phyloP scores from a whole-genome alignment of 2,113 vertebrate species.

The Oxygymnocypris stewartii region DNA sequence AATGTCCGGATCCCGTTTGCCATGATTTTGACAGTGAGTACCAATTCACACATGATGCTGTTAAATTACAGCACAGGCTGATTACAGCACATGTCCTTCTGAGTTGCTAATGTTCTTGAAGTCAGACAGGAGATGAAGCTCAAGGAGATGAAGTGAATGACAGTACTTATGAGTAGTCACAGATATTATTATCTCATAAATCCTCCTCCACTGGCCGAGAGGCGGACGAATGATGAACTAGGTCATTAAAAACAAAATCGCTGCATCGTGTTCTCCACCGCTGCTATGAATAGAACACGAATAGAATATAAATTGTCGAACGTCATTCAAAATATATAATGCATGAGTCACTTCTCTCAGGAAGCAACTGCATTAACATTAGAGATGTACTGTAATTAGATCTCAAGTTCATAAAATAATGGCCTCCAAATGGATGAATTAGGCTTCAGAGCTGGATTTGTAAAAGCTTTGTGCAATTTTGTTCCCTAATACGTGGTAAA shows the following conservation, averaged over 20 bases:
- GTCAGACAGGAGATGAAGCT: conserved; percentile 19
- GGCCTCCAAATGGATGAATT: background rate
- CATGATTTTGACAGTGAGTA: background rate
- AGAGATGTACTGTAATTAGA: conserved; percentile 21
- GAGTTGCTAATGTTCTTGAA: background rate
- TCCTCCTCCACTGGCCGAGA: background rate
- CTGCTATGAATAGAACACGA: conserved; percentile 15
- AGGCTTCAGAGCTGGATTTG: background rate
- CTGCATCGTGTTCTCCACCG: background rate
- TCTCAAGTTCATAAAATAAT: background rate
- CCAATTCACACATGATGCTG: background rate
- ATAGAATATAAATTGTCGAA: conserved; percentile 14
- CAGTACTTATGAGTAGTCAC: conserved; percentile 17
- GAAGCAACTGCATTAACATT: conserved; percentile 6
- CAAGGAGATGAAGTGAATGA: conserved; percentile 23
- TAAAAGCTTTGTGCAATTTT: background rate
- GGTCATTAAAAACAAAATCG: conserved; percentile 6
- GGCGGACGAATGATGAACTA: background rate
- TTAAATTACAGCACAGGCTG: background rate
- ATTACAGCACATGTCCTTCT: background rate
- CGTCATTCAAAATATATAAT: conserved; percentile 30
- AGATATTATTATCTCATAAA: conserved; percentile 31
- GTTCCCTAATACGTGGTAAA: background rate
- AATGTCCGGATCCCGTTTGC: background rate
- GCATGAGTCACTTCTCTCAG: background rate